Conservation (phyloP, 2,797 vertebrate genomes). For the Sebastolobus altivelis region DNA sequence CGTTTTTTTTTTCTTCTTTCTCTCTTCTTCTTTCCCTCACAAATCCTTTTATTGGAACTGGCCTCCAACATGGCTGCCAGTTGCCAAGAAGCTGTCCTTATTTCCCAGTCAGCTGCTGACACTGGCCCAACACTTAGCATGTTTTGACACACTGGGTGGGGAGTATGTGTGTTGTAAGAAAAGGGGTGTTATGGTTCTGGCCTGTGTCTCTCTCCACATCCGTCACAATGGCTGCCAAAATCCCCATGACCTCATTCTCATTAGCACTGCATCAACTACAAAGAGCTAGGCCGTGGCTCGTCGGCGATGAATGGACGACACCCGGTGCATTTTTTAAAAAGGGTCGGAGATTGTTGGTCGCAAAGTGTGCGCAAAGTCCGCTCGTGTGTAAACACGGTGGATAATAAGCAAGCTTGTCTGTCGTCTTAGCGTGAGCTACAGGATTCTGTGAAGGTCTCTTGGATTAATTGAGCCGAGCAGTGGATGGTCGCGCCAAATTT, state of each 20-base stretch:
- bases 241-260: slow-evolving; percentile 77
- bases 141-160: slow-evolving; percentile 64
- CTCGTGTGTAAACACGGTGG: slow-evolving; percentile 48
- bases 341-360: slow-evolving; percentile 10
- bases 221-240: slow-evolving; percentile 65
- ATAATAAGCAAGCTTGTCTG: slow-evolving; percentile 42
- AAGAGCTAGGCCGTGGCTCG: slow-evolving; percentile 51
- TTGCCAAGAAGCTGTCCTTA: slow-evolving; percentile 63
- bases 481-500: slow-evolving; percentile 27
- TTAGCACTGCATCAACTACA: slow-evolving; percentile 58
- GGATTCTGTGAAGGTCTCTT: slow-evolving; percentile 46
- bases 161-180: slow-evolving; percentile 45
- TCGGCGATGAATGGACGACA: slow-evolving; percentile 28
- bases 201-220: slow-evolving; percentile 66
- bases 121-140: slow-evolving; percentile 45
- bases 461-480: slow-evolving; percentile 55
- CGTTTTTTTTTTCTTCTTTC: background rate
- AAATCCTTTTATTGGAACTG: slow-evolving; percentile 58
- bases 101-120: slow-evolving; percentile 53
- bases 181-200: slow-evolving; percentile 58
- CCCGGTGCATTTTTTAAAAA: slow-evolving; percentile 54
- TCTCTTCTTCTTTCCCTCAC: slow-evolving; percentile 28
- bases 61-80: slow-evolving; percentile 46
- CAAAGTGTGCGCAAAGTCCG: slow-evolving; percentile 29
- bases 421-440: slow-evolving; percentile 26